Base-by-base conservation (phyloP, 35 echinoderm and acorn worm genomes). In the Heliocidaris erythrogramma region DNA sequence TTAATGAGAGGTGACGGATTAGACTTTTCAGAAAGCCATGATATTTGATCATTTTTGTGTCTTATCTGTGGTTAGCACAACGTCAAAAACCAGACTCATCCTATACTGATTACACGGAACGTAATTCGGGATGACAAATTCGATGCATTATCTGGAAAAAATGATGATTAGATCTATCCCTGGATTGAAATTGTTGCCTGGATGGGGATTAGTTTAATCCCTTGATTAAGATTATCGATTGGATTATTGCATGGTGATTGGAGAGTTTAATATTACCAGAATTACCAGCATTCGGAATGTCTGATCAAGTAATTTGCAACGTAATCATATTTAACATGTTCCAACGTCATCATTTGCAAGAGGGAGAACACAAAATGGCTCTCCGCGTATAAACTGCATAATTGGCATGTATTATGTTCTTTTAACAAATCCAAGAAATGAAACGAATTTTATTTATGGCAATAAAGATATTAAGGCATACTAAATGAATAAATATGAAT, bases 41-140 rank as follows among this genome's bases (percentile, higher is more conserved):
- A 78, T 78, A 78, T 78, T 78, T 78, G 65, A 78, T 78, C 65
- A 78, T n/a, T 27, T 78, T 78, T 21, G 17, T n/a, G 65, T 18
- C 65, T 78, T 78, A 78, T 78, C 65, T 78, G 65, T 24, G 65
- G 65, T 78, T 78, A 27, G 17, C 65, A 78, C 27, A 7, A n/a
- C 65, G 65, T 18, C 27, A n/a, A 69, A 78, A 5, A 27, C 65
- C 65, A 21, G 65, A 78, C 27, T 78, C 21, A 27, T 24, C 27
- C 7, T 8, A 78, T 27, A n/a, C 27, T 78, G 21, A 78, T 78
- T 78, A 78, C 4, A 78, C 21, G 27, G 65, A 27, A 78, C 65
- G 65, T 78, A 78, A 78, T 78, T 78, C 65, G 65, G 65, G 65
- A 78, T 78, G 65, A 78, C 65, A n/a, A 78, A 78, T 78, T 78